phyloP scores from a whole-genome alignment of 2,797 vertebrate genomes.

The Rhynchotus rufescens region DNA sequence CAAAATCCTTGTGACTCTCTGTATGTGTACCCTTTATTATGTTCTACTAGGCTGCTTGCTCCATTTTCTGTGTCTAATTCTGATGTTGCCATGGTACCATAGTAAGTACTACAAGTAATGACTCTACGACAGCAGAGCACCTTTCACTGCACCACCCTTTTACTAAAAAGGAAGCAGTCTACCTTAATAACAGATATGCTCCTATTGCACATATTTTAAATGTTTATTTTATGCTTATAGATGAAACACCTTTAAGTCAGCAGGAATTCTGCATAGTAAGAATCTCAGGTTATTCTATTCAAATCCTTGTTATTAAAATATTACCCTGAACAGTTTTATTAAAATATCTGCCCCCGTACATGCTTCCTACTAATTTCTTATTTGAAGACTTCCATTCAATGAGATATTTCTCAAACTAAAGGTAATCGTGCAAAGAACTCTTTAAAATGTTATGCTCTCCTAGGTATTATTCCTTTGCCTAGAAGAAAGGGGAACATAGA shows the following conservation, averaged over 20 bases:
- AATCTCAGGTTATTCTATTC: neutral
- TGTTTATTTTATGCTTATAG: neutral
- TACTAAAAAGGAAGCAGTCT: neutral
- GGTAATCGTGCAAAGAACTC: neutral
- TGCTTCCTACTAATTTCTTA: neutral
- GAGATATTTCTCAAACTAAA: neutral
- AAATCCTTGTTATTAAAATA: neutral
- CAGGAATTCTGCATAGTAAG: neutral
- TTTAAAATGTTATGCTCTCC: neutral
- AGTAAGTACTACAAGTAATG: slow-evolving; percentile 12
- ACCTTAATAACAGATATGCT: neutral
- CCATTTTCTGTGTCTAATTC: slow-evolving; percentile 52
- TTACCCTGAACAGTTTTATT: neutral
- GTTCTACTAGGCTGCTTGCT: slow-evolving; percentile 6
- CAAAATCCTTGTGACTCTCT: neutral
- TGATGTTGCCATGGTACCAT: slow-evolving; percentile 62
- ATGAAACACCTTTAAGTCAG: neutral
- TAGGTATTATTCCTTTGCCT: neutral
- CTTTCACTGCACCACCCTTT: neutral
- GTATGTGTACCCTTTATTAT: slow-evolving; percentile 9
- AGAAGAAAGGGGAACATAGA: too few species aligned
- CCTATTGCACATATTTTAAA: neutral
- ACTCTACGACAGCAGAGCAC: neutral
- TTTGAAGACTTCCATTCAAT: neutral
- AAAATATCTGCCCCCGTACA: neutral